Conservation (phyloP, 2,113 vertebrate species). For the Hiodon alosoides region DNA sequence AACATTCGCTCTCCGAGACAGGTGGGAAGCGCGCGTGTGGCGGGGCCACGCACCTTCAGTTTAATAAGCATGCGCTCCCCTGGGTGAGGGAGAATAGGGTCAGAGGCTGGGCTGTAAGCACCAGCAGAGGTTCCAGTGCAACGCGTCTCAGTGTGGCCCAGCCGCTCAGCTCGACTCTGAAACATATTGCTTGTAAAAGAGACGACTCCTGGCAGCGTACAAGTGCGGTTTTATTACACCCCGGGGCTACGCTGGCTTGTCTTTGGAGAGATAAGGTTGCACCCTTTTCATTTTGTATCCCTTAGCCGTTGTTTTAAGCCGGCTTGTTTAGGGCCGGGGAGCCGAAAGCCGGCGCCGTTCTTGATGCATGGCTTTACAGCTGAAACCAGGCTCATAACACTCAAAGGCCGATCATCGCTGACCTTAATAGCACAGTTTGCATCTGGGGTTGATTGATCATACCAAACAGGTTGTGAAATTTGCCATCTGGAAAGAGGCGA, state of each 20-base stretch:
- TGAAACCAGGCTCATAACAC: constrained; percentile 57
- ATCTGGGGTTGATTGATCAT: constrained; percentile 66
- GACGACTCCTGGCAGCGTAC: constrained; percentile 79
- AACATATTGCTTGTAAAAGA: constrained; percentile 88
- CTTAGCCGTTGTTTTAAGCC: constrained; percentile 78
- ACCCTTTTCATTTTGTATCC: constrained; percentile 89
- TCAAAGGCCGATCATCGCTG: constrained; percentile 64
- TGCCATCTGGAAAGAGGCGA: constrained; percentile 67
- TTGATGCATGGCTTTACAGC: constrained; percentile 62
- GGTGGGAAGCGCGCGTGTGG: background rate
- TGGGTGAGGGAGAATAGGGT: background rate
- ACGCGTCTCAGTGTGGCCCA: constrained; percentile 2
- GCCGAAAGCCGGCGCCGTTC: constrained; percentile 53
- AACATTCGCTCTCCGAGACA: background rate
- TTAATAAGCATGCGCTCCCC: background rate
- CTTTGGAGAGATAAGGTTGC: constrained; percentile 90
- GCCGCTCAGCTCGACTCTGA: constrained; percentile 57
- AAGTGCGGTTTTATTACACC: constrained; percentile 90
- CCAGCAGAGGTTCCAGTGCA: background rate
- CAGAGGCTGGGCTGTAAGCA: background rate
- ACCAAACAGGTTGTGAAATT: constrained; percentile 72
- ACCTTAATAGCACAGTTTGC: constrained; percentile 63
- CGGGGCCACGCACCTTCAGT: background rate
- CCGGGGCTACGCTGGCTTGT: constrained; percentile 80
- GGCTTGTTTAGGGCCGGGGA: constrained; percentile 68